These are phyloP conservation scores for Pyxicephalus adspersus DNA, from an alignment of 2,113 vertebrate species.

Conservation along the genomic window DNA sequence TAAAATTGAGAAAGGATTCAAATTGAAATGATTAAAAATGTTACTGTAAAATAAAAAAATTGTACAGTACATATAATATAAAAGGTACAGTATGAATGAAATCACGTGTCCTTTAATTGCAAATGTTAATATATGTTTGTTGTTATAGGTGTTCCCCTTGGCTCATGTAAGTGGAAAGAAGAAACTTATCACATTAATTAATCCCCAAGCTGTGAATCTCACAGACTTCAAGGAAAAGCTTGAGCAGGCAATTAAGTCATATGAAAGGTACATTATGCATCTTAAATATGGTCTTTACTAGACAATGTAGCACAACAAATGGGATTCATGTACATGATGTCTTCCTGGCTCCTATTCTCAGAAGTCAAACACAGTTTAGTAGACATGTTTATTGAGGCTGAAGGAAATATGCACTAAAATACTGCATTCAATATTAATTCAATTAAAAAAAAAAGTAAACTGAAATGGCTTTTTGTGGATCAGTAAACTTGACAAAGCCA, in stretches of 20 bases:
- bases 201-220: slow-evolving; percentile 76
- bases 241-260: slow-evolving; percentile 71
- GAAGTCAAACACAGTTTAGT: background rate
- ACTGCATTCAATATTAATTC: background rate
- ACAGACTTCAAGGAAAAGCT: slow-evolving; percentile 74
- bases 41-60: too few species aligned
- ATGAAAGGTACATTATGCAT: slow-evolving; percentile 73
- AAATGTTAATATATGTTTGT: slow-evolving; percentile 21
- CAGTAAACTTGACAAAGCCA: too few species aligned
- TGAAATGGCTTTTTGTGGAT: too few species aligned
- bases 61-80: background rate
- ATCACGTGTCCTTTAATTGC: background rate
- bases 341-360: background rate
- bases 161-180: slow-evolving; percentile 65
- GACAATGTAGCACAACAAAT: background rate
- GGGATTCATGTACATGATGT: background rate
- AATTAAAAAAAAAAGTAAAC: background rate
- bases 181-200: slow-evolving; percentile 70
- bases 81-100: background rate
- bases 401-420: too few species aligned
- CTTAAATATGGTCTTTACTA: background rate
- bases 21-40: too few species aligned
- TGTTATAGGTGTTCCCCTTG: slow-evolving; percentile 68
- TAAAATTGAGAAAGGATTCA: too few species aligned
- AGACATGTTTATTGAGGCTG: too few species aligned